Evolutionary conservation across 2,797 vertebrate genomes (phyloP), one percentile per base, ranked within the genome.

Genomic region (Pangasius mekongensis): DNA sequence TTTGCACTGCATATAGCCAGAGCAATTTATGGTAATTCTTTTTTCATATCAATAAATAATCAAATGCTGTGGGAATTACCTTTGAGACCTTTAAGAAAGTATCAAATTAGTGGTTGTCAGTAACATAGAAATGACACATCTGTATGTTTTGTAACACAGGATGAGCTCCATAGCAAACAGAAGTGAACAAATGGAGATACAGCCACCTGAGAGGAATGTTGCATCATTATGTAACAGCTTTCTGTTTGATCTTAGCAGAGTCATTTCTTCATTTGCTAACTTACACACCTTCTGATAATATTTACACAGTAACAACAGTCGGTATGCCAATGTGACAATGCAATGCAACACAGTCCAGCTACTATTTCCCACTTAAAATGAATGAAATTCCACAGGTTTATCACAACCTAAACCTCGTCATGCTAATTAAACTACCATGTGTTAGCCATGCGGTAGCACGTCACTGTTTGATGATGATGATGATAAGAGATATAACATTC

Each of bases 111-210:
- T 16, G 27, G 30, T 39, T 36, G 16, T 67, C 71, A 47, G 52
- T 56, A 49, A 43, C 20, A 49, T 11, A 62, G 14, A 47, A 47
- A 77, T 64, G 36, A 62, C 36, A 52, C 85, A n/a, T 27, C 22
- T 20, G 8, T 60, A 62, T 78, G 3, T 76, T 76, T 52, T 18
- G 3, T 49, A 77, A 8, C 52, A 16, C 76, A 33, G 1, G 1
- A 78, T 58, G 36, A 49, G 87, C 16, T 83, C 69, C 43, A 77
- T 22, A 66, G 69, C 30, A 76, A 74, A 24, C 22, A 24, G 24
- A 67, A 22, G 18, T 64, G 73, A 88, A 3, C 3, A 33, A 58
- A 88, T 49, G 84, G 84, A 90, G 83, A 89, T 66, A 27, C 54
- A 73, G 39, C 62, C 47, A 77, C 56, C 74, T 85, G 67, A 54